Evolutionary conservation across 1,140 invertebrate genomes (phyloP).

Genomic region (Eulimnadia texana): DNA sequence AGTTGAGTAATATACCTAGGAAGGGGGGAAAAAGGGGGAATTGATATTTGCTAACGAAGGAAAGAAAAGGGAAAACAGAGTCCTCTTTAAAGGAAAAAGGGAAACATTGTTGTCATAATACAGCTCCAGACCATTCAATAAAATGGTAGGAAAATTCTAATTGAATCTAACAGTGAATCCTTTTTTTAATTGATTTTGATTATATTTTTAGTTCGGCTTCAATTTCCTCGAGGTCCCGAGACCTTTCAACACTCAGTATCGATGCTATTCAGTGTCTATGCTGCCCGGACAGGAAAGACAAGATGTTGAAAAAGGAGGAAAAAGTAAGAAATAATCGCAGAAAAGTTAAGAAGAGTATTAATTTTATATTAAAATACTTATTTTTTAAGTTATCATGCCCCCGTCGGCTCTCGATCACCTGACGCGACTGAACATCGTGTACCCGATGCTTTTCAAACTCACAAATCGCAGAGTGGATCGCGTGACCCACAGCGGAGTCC

Average conservation of each 20-base stretch:
- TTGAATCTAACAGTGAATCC: too few relatives aligned
- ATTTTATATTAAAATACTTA: too few relatives aligned
- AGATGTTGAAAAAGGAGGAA: constrained; percentile 93
- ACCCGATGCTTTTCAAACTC: constrained; percentile 97
- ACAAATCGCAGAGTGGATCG: constrained; percentile 73
- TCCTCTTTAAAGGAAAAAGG: too few relatives aligned
- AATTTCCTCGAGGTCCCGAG: constrained; percentile 66
- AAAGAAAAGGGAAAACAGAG: too few relatives aligned
- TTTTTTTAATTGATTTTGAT: too few relatives aligned
- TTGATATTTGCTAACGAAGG: too few relatives aligned
- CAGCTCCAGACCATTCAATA: too few relatives aligned
- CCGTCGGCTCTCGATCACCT: constrained; percentile 85
- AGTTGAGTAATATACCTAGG: too few relatives aligned
- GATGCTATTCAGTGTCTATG: constrained; percentile 93
- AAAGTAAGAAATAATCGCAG: constrained; percentile 61
- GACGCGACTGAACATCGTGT: constrained; percentile 88
- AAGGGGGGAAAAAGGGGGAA: too few relatives aligned
- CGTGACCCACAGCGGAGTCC: constrained; percentile 89
- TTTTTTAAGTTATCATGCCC: constrained; percentile 81
- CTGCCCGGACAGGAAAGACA: constrained; percentile 80
- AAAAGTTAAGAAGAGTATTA: too few relatives aligned
- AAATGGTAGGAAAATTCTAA: too few relatives aligned
- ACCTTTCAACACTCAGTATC: constrained; percentile 64
- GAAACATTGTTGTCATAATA: too few relatives aligned
- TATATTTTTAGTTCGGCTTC: constrained; percentile 57